phyloP scores from a whole-genome alignment of 2,888 invertebrate genomes.

The Frankliniella fusca region DNA sequence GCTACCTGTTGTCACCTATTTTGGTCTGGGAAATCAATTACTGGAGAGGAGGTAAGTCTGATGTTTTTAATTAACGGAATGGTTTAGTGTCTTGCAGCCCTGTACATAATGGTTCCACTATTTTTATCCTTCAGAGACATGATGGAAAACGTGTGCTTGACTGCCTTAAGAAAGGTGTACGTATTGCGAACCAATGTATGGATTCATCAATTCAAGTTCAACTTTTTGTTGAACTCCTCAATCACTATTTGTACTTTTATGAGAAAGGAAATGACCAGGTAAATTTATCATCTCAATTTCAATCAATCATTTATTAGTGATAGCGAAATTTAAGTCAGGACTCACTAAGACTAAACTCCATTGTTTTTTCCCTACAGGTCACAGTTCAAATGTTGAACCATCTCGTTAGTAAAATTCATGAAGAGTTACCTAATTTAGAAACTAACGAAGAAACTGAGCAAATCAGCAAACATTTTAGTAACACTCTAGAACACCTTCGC shows the following conservation, averaged over 20 bases:
- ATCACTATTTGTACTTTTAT: constrained; percentile 88
- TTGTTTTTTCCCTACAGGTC: constrained; percentile 53
- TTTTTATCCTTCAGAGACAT: constrained; percentile 58
- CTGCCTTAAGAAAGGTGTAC: constrained; percentile 90
- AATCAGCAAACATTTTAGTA: constrained; percentile 91
- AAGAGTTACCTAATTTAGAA: constrained; percentile 89
- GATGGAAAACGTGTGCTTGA: constrained; percentile 90
- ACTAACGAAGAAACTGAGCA: constrained; percentile 94
- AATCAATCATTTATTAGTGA: neutral
- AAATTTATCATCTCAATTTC: constrained; percentile 35
- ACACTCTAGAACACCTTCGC: constrained; percentile 77
- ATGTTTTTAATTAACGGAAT: neutral
- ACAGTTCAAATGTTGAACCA: constrained; percentile 61
- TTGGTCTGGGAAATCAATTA: constrained; percentile 78
- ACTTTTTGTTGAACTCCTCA: constrained; percentile 88
- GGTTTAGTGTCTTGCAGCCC: neutral
- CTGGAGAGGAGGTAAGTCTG: constrained; percentile 49
- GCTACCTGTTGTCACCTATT: constrained; percentile 92
- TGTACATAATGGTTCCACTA: neutral
- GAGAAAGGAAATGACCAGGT: constrained; percentile 78
- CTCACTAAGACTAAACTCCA: constrained; percentile 32
- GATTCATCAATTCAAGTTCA: constrained; percentile 95
- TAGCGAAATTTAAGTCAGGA: constrained; percentile 29
- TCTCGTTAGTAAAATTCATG: constrained; percentile 86
- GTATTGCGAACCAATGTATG: constrained; percentile 96